Evolutionary conservation across 1,140 invertebrate genomes (phyloP), one percentile per base, ranked within the genome.

Genomic region (Idris sp.): DNA sequence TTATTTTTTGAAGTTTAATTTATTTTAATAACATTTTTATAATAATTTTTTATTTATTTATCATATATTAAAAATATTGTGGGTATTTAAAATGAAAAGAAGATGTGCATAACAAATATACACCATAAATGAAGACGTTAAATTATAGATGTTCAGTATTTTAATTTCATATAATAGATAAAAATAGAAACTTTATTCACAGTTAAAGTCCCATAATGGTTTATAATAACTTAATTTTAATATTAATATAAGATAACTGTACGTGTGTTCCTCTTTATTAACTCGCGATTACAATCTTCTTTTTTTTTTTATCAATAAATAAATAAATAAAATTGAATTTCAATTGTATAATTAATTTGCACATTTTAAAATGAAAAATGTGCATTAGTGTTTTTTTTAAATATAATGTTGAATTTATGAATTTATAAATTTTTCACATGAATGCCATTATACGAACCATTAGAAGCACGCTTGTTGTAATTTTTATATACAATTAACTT

Each of bases 361-460:
- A 40, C 31, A 56, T 38, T 36, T 65, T 31, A 65, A 54, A 36
- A 9, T n/a, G 8, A 65, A 44, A 49, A 49, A 49, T 67, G 22
- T 49, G 19, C 62, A 64, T 38, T 11, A 11, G 22, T 11, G 26
- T 15, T 9, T 13, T 56, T 43, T n/a, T n/a, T n/a, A n/a, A n/a
- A n/a, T 46, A 65, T 65, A 48, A 65, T 19, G 31, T 31, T 44
- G 54, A 51, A 69, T 25, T 53, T 26, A 69, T 69, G 65, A 71
- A 71, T n/a, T 71, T 61, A 61, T 71, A 48, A 61, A 71, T n/a
- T 71, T 61, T 71, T 71, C 54, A 54, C 56, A 71, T 71, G 54
- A 54, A 46, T 13, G 46, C 36, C 44, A 69, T 68, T 68, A 58
- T 44, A 58, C 51, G 62, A 58, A 36, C 44, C 53, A 58, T 58